Conservation (phyloP, 2,797 vertebrate genomes). For the Liparis tanakae region DNA sequence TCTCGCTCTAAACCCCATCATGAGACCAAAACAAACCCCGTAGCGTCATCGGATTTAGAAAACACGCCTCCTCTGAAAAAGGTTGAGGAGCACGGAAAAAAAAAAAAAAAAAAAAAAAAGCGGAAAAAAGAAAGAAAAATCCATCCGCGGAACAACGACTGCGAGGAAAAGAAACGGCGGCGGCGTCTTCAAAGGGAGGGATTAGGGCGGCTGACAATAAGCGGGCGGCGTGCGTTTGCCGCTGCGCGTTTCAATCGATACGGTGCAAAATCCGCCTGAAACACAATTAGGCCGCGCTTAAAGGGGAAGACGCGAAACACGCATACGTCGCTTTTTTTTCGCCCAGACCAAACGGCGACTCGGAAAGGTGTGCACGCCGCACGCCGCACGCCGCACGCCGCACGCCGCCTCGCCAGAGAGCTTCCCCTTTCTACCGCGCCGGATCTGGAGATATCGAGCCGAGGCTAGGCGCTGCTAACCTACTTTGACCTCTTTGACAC, state of each 20-base stretch:
- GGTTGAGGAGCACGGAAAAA: conserved; percentile 12
- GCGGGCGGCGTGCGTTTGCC: conserved; percentile 51
- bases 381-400: conserved; percentile 52
- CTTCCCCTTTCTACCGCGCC: conserved; percentile 39
- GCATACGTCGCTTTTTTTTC: conserved; percentile 12
- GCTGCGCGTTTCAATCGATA: conserved; percentile 73
- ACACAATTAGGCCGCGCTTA: conserved; percentile 73
- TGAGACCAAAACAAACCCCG: conserved; percentile 38
- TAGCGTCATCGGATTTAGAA: conserved; percentile 24
- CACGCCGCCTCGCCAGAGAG: too few relatives aligned
- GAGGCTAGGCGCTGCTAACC: conserved; percentile 29
- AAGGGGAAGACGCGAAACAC: conserved; percentile 54
- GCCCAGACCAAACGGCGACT: conserved; percentile 61
- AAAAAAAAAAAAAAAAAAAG: not conserved
- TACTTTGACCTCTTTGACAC: conserved; percentile 56
- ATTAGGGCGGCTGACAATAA: conserved; percentile 72
- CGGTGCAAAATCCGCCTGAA: conserved; percentile 78
- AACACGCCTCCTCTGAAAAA: conserved; percentile 34
- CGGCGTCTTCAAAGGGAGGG: conserved; percentile 63
- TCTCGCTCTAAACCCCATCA: conserved; percentile 18
- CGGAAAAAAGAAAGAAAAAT: conserved; percentile 24
- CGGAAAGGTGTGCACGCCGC: conserved; percentile 49
- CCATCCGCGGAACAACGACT: conserved; percentile 65
- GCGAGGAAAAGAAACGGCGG: conserved; percentile 28
- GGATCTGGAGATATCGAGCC: conserved; percentile 43